Evolutionary conservation across 2,888 invertebrate species (phyloP), one percentile per base, ranked within the genome.

Genomic region (Melanotus villosus): DNA sequence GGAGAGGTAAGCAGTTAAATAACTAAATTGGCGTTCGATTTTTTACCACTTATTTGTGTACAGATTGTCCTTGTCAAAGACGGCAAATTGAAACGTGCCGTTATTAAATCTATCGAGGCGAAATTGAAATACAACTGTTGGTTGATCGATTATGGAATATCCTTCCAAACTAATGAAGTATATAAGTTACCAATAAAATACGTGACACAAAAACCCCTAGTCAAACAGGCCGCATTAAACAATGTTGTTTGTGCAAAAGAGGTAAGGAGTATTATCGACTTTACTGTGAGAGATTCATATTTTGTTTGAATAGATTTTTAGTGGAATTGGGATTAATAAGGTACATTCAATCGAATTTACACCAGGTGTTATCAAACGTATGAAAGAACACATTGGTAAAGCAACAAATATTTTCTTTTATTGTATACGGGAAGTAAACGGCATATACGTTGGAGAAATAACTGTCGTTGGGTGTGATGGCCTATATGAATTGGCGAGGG

Each of bases 71-170:
- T 26, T 26, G 7, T 47, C 6, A 12, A 64, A 2, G 43, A 43
- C 10, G 3, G 19, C 2, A 26, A 36, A 14, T 68, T 52, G 52
- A 68, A 64, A 54, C 54, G 62, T 10, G 67, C 54, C 5, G 21
- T 58, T 9, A 59, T 47, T 41, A 43, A 38, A 19, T 21, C 56
- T 12, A 21, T 43, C 9, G 19, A 30, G 2, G 4, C 18, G 0
- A 21, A 59, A 30, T 7, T 3, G 3, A 3, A 3, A 26, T 79
- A 76, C 72, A 59, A 70, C 2, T 78, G 79, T 68, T 81, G 80
- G 80, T 68, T 81, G 41, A 56, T 80, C 7, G 82, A 82, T 73
- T 76, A 77, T 71, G 81, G 79, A 3, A 64, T 70, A 19, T 54
- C 78, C 58, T 59, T 71, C 32, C 63, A 76, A 62, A 65, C 70